phyloP scores from a whole-genome alignment of 1,140 invertebrate species.

The Trichonephila clavipes region DNA sequence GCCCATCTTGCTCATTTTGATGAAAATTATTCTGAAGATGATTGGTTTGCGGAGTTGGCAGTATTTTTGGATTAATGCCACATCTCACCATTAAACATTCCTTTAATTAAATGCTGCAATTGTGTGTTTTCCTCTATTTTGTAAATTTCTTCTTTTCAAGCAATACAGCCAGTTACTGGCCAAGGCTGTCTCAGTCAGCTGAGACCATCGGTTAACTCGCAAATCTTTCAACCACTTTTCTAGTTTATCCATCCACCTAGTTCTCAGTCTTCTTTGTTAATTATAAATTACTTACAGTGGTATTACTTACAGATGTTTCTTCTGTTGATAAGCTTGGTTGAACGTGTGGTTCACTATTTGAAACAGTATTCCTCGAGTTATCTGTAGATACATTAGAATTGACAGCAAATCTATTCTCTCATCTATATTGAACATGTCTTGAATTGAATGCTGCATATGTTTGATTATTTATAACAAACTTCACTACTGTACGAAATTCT shows the following conservation, averaged over 20 bases:
- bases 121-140: neutral
- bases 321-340: neutral
- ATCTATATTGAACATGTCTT: too few species aligned
- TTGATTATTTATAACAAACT: constrained; percentile 99
- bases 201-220: too few species aligned
- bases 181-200: too few species aligned
- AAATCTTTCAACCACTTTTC: too few species aligned
- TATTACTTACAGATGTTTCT: neutral
- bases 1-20: too few species aligned
- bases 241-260: too few species aligned
- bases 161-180: too few species aligned
- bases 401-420: neutral
- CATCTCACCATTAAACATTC: neutral
- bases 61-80: too few species aligned
- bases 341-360: neutral
- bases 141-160: too few species aligned
- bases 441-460: too few species aligned
- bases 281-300: neutral
- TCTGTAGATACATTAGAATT: neutral
- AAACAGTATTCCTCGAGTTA: neutral
- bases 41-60: neutral
- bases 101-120: too few species aligned
- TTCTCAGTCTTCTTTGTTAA: too few species aligned
- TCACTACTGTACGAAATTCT: constrained; percentile 99
- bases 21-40: neutral